These are phyloP conservation scores for Halcyon chelicuti DNA, from an alignment of 2,797 vertebrate species.

Conservation along the genomic window DNA sequence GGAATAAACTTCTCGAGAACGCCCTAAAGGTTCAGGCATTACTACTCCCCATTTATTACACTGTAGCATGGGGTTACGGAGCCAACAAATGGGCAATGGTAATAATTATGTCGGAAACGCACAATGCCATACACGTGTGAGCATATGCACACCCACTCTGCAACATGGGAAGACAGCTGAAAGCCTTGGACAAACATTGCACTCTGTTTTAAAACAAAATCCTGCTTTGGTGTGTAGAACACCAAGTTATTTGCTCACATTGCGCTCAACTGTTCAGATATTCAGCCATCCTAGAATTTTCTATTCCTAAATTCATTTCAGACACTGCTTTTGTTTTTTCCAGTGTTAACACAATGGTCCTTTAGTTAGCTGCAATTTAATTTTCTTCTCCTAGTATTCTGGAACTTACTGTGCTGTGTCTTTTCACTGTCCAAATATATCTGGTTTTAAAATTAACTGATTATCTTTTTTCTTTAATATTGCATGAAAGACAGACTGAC, in stretches of 20 bases:
- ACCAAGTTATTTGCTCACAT: not conserved
- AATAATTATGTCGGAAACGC: not conserved
- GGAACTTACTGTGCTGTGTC: not conserved
- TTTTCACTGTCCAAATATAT: not conserved
- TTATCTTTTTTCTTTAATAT: not conserved
- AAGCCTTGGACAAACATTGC: not conserved
- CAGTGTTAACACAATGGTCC: not conserved
- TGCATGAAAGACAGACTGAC: not conserved
- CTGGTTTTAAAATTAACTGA: conserved; percentile 8
- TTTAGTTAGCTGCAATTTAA: not conserved
- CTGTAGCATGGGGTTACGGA: not conserved
- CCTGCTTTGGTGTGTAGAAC: not conserved
- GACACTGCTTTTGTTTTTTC: not conserved
- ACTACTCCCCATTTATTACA: not conserved
- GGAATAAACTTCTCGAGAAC: not conserved
- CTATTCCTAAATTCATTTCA: not conserved
- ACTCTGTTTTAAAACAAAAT: not conserved
- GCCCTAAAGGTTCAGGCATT: not conserved
- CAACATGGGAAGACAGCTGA: not conserved
- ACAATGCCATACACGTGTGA: not conserved
- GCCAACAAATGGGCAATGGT: not conserved
- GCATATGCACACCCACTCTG: not conserved
- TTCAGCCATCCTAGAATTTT: not conserved
- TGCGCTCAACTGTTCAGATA: not conserved
- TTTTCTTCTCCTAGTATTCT: not conserved